A percentile compares a stretch with the other conserved stretches of the same genome.
Conservation (phyloP, 2,797 vertebrate species). For the Enteromius thamalakanensis region DNA sequence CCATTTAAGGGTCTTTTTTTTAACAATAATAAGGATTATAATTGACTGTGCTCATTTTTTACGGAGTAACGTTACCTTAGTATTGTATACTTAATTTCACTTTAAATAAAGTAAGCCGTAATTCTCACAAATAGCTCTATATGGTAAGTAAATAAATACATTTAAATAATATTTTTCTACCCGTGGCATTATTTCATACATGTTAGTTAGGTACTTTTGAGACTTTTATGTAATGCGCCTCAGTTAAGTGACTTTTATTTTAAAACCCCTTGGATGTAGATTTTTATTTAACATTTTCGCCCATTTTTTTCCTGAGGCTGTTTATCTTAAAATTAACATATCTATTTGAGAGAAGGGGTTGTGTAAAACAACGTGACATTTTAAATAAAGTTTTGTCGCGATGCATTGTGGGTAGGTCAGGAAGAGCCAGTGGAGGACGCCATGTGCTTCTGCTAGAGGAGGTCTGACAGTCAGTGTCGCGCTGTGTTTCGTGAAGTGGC, state of each 20-base stretch:
- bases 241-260: not conserved
- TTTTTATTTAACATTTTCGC: not conserved
- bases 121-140: not conserved
- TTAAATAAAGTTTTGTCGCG: slow-evolving; percentile 48
- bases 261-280: not conserved
- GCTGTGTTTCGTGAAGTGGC: not conserved
- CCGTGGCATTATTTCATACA: not conserved
- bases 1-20: not conserved
- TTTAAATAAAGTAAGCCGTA: not conserved
- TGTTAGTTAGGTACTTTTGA: not conserved
- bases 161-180: not conserved
- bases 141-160: not conserved
- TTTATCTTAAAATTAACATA: not conserved
- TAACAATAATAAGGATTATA: not conserved
- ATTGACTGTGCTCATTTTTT: not conserved
- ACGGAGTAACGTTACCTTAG: not conserved
- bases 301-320: not conserved
- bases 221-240: not conserved
- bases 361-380: not conserved
- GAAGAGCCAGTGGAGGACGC: slow-evolving; percentile 67
- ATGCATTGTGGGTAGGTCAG: slow-evolving; percentile 82
- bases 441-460: slow-evolving; percentile 77
- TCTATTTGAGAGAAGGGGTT: not conserved
- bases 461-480: not conserved
- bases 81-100: not conserved